Evolutionary conservation across 2,888 invertebrate species (phyloP).

Genomic region (Ochropleura leucogaster): DNA sequence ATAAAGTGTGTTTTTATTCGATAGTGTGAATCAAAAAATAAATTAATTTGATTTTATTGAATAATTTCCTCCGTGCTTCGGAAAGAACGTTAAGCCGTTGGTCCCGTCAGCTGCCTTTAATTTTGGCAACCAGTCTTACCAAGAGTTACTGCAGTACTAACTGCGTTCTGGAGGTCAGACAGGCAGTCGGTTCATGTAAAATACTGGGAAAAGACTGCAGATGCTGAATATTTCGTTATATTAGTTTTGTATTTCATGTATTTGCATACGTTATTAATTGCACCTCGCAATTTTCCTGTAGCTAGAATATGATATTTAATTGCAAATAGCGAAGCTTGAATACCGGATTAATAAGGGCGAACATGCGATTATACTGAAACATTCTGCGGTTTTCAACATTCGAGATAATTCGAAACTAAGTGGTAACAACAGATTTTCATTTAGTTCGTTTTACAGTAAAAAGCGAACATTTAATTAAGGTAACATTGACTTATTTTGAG

Average conservation of each 20-base stretch:
- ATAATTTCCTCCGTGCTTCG: no score
- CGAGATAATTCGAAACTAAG: background rate
- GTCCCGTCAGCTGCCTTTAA: no score
- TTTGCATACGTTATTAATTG: background rate
- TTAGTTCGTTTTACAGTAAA: background rate
- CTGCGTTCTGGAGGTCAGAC: no score
- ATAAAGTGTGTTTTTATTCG: no score
- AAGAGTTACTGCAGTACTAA: no score
- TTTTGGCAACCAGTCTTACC: no score
- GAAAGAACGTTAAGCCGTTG: no score
- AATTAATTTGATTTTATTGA: no score
- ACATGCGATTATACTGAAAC: background rate
- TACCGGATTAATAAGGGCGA: background rate
- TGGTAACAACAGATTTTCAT: background rate
- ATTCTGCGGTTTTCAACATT: background rate
- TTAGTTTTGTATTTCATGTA: background rate
- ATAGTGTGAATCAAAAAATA: no score
- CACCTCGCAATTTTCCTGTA: background rate
- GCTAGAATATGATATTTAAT: background rate
- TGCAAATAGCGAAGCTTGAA: background rate
- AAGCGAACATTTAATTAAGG: background rate
- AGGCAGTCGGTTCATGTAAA: no score
- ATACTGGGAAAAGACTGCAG: no score
- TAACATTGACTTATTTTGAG: background rate
- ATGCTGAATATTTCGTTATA: no score